Base-by-base conservation (phyloP, 2,797 vertebrate species). In the Poeciliopsis presidionis region DNA sequence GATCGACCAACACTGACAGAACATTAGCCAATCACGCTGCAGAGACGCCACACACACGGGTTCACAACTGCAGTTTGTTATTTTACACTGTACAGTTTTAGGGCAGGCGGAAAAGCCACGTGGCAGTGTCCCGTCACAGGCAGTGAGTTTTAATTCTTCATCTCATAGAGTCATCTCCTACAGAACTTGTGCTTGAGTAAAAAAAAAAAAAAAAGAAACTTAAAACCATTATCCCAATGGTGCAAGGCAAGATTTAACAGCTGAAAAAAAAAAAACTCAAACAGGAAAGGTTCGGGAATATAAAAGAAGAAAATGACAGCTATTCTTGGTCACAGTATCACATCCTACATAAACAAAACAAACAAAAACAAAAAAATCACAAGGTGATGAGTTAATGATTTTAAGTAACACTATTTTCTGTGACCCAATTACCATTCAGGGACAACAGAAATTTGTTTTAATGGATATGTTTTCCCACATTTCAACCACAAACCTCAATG, bases 171-270 rank as follows among this genome's bases (percentile, higher is more conserved):
- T 89, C 79, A 74, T 74, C 85, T 77, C 80, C 46, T 86, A 85
- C 77, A 88, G 78, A 88, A 84, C 72, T 94, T 95, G 93, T 95
- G 94, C 93, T 94, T 93, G 76, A 87, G 90, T 82, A 70, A 80
- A 41, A 22, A 67, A 79, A 86, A 82, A 41, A 78, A 59, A 41
- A 20, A 63, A 82, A 87, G 78, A 41, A 80, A 55, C 28, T 51
- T 72, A 33, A 73, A 57, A 16, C 25, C 36, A 74, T 57, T 7
- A 12, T 45, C 41, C 39, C 43, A 65, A 70, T 63, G 47, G 7
- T 72, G n/a, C 18, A 55, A 74, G 22, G 59, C 59, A 78, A 72
- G 59, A 57, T 59, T 53, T 53, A 83, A 33, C 43, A 0, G 41
- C 1, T 33, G 9, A 7, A 14, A 25, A 36, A 14, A 25, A 36